Percentiles rank a stretch among this genome's conserved stretches.
phyloP scores from a whole-genome alignment of 2,113 vertebrate genomes.

The Crypturellus undulatus region DNA sequence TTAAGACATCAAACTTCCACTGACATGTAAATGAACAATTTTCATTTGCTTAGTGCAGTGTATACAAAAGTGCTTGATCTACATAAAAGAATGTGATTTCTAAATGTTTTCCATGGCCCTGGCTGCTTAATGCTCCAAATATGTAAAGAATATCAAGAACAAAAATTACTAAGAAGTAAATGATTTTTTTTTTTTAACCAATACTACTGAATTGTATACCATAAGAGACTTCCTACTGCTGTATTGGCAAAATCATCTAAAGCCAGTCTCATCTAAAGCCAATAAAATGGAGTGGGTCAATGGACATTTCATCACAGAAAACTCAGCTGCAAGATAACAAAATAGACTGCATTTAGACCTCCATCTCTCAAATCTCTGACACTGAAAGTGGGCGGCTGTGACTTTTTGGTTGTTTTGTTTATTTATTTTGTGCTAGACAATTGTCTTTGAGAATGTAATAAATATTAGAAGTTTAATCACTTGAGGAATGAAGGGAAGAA shows the following conservation, averaged over 20 bases:
- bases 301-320: constrained; percentile 53
- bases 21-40: constrained; percentile 24
- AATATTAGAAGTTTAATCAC: constrained; percentile 32
- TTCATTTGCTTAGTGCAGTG: background rate
- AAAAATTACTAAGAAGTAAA: constrained; percentile 18
- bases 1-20: background rate
- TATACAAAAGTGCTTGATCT: constrained; percentile 53
- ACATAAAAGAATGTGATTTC: constrained; percentile 38
- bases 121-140: constrained; percentile 32
- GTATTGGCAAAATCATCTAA: constrained; percentile 32
- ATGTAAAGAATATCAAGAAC: constrained; percentile 29
- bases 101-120: constrained; percentile 40
- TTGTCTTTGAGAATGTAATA: constrained; percentile 19
- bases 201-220: constrained; percentile 14
- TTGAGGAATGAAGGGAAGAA: background rate
- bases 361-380: background rate
- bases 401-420: constrained; percentile 18
- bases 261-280: constrained; percentile 47
- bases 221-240: background rate
- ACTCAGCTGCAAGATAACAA: constrained; percentile 42
- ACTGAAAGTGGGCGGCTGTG: background rate
- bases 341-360: background rate
- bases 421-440: background rate
- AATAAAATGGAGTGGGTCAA: constrained; percentile 10
- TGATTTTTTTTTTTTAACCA: background rate